phyloP scores from a whole-genome alignment of 1,140 invertebrate genomes.

The Schlechtendalia chinensis region DNA sequence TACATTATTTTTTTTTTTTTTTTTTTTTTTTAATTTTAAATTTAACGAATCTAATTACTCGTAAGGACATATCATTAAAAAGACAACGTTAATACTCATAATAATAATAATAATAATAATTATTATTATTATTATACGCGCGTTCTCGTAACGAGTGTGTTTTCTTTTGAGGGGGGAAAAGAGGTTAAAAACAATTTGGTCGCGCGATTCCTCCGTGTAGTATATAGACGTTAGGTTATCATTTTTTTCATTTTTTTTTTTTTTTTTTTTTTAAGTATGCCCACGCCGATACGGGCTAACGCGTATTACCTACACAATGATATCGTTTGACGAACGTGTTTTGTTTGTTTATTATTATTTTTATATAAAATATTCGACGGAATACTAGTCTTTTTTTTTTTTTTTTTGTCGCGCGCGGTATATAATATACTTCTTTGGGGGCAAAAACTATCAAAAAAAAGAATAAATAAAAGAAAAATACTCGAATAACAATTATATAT shows the following conservation, averaged over 20 bases:
- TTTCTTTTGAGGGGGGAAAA: background rate
- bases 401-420: background rate
- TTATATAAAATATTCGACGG: background rate
- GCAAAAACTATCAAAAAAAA: conserved; percentile 7
- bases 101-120: no score
- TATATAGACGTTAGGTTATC: no score
- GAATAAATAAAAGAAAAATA: background rate
- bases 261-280: background rate
- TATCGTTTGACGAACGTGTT: conserved; percentile 15
- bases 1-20: conserved; percentile 40
- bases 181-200: background rate
- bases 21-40: conserved; percentile 29
- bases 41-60: conserved; percentile 43
- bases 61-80: conserved; percentile 48
- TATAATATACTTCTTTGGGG: conserved; percentile 3
- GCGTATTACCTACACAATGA: background rate
- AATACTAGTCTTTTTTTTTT: conserved; percentile 45
- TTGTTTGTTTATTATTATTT: conserved; percentile 47
- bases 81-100: no score
- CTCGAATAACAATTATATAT: conserved; percentile 7
- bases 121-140: conserved; percentile 11
- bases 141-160: background rate
- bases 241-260: no score
- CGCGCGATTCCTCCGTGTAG: background rate
- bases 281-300: background rate